These are phyloP conservation scores for Drosophila pseudoobscura DNA, from an alignment of 1,140 invertebrate genomes.

Conservation along the genomic window DNA sequence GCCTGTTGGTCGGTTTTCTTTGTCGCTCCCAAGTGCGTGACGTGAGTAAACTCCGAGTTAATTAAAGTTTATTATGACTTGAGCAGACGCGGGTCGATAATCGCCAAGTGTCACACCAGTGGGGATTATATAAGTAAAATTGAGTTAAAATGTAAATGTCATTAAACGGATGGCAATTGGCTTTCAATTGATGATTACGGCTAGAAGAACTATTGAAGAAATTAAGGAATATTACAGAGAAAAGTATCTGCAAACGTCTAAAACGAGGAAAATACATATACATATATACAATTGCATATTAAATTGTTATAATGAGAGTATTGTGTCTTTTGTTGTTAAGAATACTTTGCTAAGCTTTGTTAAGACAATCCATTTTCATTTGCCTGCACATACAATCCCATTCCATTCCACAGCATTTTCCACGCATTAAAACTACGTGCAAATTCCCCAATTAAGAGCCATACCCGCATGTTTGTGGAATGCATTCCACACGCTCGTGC, in stretches of 20 bases:
- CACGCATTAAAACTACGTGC: neutral
- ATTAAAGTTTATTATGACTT: conserved; percentile 52
- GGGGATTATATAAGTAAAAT: conserved; percentile 22
- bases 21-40: conserved; percentile 55
- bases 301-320: no score
- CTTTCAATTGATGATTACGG: no score
- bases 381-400: neutral
- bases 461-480: neutral
- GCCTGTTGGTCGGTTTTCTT: conserved; percentile 8
- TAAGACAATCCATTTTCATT: no score
- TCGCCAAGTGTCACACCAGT: conserved; percentile 22
- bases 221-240: no score
- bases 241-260: no score
- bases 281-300: no score
- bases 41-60: conserved; percentile 56
- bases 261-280: no score
- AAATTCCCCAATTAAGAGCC: conserved; percentile 1
- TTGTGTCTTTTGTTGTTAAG: no score
- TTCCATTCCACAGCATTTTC: conserved; percentile 12
- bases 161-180: conserved; percentile 1
- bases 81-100: conserved; percentile 31
- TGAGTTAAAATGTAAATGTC: conserved; percentile 14
- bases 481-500: conserved; percentile 1
- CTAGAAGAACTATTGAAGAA: no score
- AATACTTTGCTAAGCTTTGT: no score